Base-by-base conservation (phyloP, 1,140 invertebrate species). In the Drosophila teissieri region DNA sequence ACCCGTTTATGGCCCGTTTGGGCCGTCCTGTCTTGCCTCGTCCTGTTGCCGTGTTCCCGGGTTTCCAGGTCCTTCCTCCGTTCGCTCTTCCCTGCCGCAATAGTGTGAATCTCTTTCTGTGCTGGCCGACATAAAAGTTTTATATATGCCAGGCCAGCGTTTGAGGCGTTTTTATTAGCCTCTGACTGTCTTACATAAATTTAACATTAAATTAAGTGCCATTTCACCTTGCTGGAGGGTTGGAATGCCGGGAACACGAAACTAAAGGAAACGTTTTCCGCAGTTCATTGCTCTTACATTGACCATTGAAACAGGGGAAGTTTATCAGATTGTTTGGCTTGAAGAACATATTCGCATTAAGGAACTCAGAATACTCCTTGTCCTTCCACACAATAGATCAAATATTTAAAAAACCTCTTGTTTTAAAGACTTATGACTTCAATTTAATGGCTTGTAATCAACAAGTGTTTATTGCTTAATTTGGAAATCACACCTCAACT, bases 201-300 rank as follows among this genome's bases (percentile, higher is more conserved):
- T 90, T 51, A 77, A 79, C 81, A 82, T 85, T 81, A 90, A 90
- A 90, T 90, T 82, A 77, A 82, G 81, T 90, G 81, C 64, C 82
- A 70, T 73, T 85, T 80, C 46, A 77, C 73, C 69, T 56, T 37
- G 48, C 62, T 17, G 46, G 42, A 57, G 75, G 76, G 68, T 80
- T 60, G 80, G 60, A 73, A 65, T 22, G 42, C 24, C 44, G 14
- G 37, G 60, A 54, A 78, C 64, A 42, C 67, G 44, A 64, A 76
- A 39, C 17, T 19, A 77, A 56, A 67, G 39, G 3, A 36, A 54
- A 22, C 34, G 44, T 14, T n/a, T 19, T 14, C 64, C 61, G 48
- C 53, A 75, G 88, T 90, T 91, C 88, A 91, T 83, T 90, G 88
- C 77, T 78, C 88, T 91, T 84, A 31, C 75, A 80, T 78, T 81